These are phyloP conservation scores for Eupithecia insigniata DNA, from an alignment of 2,888 invertebrate genomes.

Conservation along the genomic window DNA sequence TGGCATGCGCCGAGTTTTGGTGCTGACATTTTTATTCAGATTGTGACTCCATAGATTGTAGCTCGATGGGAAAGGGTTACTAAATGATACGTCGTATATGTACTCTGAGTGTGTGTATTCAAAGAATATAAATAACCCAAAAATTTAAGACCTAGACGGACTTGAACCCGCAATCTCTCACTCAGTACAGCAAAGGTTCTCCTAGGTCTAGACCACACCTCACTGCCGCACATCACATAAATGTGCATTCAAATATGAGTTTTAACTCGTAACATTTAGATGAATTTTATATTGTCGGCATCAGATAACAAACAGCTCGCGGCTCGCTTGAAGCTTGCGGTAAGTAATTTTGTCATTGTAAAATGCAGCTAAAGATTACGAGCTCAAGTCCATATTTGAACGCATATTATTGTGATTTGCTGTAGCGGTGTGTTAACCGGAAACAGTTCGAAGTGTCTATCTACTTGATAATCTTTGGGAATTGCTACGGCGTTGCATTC, in stretches of 20 bases:
- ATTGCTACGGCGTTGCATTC: slow-evolving; percentile 15
- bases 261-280: not conserved
- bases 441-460: not conserved
- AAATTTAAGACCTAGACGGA: not conserved
- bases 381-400: not conserved
- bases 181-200: too few species aligned
- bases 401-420: not conserved
- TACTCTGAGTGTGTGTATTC: not conserved
- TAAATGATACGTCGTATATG: not conserved
- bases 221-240: not conserved
- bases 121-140: not conserved
- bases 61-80: too few species aligned
- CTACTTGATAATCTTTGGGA: not conserved
- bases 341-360: not conserved
- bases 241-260: not conserved
- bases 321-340: not conserved
- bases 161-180: not conserved
- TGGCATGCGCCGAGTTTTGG: too few species aligned
- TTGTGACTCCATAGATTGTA: too few species aligned
- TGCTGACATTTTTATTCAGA: too few species aligned
- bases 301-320: too few species aligned
- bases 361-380: too few species aligned
- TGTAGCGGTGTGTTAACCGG: too few species aligned
- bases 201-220: too few species aligned
- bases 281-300: too few species aligned